Evolutionary conservation across 2,113 vertebrate genomes (phyloP).

Genomic region (Phrynosoma platyrhinos): DNA sequence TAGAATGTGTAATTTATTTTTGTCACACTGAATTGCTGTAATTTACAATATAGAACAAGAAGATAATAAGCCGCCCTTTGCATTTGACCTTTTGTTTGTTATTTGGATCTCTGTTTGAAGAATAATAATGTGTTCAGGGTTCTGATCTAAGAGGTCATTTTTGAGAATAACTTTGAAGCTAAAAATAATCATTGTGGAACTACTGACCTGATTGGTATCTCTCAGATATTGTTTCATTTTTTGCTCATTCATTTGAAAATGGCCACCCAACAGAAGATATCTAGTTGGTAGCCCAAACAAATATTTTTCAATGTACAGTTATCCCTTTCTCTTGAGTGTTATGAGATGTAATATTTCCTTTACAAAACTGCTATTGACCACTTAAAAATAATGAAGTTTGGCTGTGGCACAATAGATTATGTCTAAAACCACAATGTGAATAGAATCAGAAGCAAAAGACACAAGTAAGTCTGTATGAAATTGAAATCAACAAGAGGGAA

Average conservation of each 20-base stretch:
- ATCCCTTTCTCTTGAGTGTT: slow-evolving; percentile 38
- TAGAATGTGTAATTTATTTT: slow-evolving; percentile 40
- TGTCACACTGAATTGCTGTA: slow-evolving; percentile 46
- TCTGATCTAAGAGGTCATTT: slow-evolving; percentile 50
- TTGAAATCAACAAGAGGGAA: slow-evolving; percentile 12
- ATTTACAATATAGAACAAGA: slow-evolving; percentile 53
- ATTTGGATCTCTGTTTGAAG: slow-evolving; percentile 44
- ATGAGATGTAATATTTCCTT: slow-evolving; percentile 41
- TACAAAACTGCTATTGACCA: slow-evolving; percentile 25
- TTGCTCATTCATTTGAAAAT: slow-evolving; percentile 5
- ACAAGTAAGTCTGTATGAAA: slow-evolving; percentile 29
- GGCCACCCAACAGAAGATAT: slow-evolving; percentile 1
- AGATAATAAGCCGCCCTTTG: slow-evolving; percentile 50
- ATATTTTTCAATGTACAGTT: slow-evolving; percentile 29
- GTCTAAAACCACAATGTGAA: slow-evolving; percentile 29
- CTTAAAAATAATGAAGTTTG: slow-evolving; percentile 58
- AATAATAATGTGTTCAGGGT: slow-evolving; percentile 63
- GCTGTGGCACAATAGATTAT: slow-evolving; percentile 18
- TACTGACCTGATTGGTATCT: slow-evolving; percentile 37
- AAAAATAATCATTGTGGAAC: slow-evolving; percentile 17
- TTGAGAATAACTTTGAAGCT: slow-evolving; percentile 39
- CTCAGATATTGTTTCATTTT: neutral
- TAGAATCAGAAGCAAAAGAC: slow-evolving; percentile 32
- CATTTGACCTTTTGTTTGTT: slow-evolving; percentile 54
- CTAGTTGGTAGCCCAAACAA: slow-evolving; percentile 11